phyloP scores from a whole-genome alignment of 2,888 invertebrate species.

The Rutpela maculata region DNA sequence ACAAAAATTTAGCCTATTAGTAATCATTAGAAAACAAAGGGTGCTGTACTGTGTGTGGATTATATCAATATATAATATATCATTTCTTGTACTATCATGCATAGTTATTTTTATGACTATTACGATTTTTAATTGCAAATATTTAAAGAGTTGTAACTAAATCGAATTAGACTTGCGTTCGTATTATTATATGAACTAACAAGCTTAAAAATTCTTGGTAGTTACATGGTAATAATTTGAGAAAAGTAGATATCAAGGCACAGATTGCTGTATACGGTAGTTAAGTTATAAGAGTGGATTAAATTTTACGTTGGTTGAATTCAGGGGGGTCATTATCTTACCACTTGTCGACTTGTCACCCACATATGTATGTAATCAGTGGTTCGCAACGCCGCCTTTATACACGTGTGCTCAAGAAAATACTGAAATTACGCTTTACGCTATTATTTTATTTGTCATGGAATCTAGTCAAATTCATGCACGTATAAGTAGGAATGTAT shows the following conservation, averaged over 20 bases:
- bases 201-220: not conserved
- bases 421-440: conserved; percentile 50
- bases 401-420: conserved; percentile 51
- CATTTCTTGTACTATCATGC: too few species aligned
- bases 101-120: too few species aligned
- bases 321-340: conserved; percentile 58
- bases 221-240: not conserved
- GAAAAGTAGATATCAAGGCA: conserved; percentile 58
- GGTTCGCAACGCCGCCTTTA: conserved; percentile 54
- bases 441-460: conserved; percentile 46
- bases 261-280: conserved; percentile 33
- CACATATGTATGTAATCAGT: conserved; percentile 49
- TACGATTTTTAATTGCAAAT: too few species aligned
- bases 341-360: conserved; percentile 60
- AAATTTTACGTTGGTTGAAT: conserved; percentile 55
- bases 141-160: too few species aligned
- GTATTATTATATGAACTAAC: not conserved
- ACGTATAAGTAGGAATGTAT: not conserved
- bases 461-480: conserved; percentile 25
- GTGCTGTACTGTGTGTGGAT: too few species aligned
- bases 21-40: too few species aligned
- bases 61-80: too few species aligned
- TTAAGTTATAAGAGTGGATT: conserved; percentile 45
- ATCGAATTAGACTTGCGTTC: too few species aligned
- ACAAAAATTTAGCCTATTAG: too few species aligned